A percentile compares a stretch with the other conserved stretches of the same genome.
Conservation (phyloP, 2,113 vertebrate genomes). For the Lasiurus cinereus region DNA sequence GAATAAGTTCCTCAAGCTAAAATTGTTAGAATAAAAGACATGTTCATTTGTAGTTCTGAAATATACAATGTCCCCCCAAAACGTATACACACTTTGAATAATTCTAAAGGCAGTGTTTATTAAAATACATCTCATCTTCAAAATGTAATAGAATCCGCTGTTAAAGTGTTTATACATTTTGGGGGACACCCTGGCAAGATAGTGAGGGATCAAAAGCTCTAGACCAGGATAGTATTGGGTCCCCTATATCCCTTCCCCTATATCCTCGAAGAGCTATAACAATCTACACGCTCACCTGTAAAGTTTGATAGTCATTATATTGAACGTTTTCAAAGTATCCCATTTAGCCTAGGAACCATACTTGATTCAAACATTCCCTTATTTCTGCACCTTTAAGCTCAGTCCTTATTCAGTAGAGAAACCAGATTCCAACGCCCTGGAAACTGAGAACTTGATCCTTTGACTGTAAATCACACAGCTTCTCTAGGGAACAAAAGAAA, state of each 20-base stretch:
- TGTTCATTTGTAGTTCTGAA: not conserved
- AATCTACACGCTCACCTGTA: not conserved
- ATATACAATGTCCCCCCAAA: no score
- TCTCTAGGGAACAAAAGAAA: not conserved
- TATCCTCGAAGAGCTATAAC: not conserved
- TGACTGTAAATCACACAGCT: not conserved
- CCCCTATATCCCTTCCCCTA: not conserved
- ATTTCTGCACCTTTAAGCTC: not conserved
- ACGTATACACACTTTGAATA: no score
- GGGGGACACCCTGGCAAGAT: no score
- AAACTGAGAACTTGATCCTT: constrained; percentile 8
- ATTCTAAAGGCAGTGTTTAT: no score
- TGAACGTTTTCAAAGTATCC: not conserved
- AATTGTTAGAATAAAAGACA: not conserved
- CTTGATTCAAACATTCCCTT: constrained; percentile 7
- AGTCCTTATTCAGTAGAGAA: constrained; percentile 11
- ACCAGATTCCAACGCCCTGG: not conserved
- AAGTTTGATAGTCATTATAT: not conserved
- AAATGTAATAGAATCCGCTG: no score
- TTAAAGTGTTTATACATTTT: no score
- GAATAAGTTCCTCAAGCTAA: not conserved
- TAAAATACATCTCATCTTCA: no score
- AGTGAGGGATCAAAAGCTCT: no score
- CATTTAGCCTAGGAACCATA: not conserved
- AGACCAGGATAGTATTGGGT: no score